Evolutionary conservation across 2,888 invertebrate species (phyloP), one percentile per base, ranked within the genome.

Genomic region (Meghimatium bilineatum): DNA sequence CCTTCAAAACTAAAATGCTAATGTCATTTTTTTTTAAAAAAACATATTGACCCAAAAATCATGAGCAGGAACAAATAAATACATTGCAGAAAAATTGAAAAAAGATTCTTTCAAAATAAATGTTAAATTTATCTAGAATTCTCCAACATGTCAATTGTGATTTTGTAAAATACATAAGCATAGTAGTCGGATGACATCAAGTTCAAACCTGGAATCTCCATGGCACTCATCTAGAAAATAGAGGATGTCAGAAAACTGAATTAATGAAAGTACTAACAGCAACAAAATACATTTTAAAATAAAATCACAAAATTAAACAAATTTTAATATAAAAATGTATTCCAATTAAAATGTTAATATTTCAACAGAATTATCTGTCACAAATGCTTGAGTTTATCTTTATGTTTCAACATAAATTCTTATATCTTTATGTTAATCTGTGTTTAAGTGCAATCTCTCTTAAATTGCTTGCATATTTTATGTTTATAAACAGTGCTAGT

Each of bases 151-250:
- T 98, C 98, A 90, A 98, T 96, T 94, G 97, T 97, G 92, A 99
- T 96, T 95, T 98, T 99, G 95, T 99, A 99, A 95, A 97, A 99
- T 90, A 99, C 99, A 94, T 99, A 99, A 32, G 99, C 99, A 94
- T 95, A 99, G 95, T 99, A 99, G 93, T 99, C 99, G 76, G 97
- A 95, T 91, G 97, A 97, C 38, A 98, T 93, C 85, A 94, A 97
- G 85, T 97, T 97, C 90, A 99, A 95, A 56, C 99, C 99, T 80
- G 99, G 98, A 94, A 99, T 96, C 94, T 99, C 99, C 90, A 98
- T 85, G 49, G 38, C 86, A 52, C 83, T 84, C 90, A 90, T 87
- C 86, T 90, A 77, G 26, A 32, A 66, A 66, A 26, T 23, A 63
- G 14, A 8, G 32, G 32, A 66, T 63, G 29, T 63, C 29, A 63